Evolutionary conservation across 1,140 invertebrate genomes (phyloP).

Genomic region (Brachionus rubens): DNA sequence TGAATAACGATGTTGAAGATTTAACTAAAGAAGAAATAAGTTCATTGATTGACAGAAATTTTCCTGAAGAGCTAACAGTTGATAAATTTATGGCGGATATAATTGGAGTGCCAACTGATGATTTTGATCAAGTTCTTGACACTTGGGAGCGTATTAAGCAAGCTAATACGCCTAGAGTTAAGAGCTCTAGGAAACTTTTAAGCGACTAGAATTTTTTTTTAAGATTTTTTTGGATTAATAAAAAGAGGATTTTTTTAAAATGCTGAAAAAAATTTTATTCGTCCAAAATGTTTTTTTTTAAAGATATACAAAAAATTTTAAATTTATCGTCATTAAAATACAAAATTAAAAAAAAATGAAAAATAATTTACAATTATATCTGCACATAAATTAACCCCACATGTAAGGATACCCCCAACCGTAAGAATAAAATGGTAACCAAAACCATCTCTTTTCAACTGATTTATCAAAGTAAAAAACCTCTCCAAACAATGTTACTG

Average conservation of each 20-base stretch:
- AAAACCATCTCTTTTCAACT: conserved; percentile 2
- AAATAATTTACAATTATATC: too few relatives aligned
- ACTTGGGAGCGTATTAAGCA: conserved; percentile 30
- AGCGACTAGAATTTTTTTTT: neutral
- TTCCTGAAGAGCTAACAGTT: conserved; percentile 25
- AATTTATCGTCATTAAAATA: neutral
- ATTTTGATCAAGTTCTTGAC: conserved; percentile 39
- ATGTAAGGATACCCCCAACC: neutral
- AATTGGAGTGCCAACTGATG: conserved; percentile 1
- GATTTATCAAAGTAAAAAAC: conserved; percentile 27
- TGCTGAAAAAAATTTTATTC: too few relatives aligned
- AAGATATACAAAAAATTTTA: conserved; percentile 7
- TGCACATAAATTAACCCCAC: neutral
- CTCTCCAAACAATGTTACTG: neutral
- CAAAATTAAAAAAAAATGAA: conserved; percentile 20
- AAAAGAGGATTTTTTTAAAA: too few relatives aligned
- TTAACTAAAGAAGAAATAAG: conserved; percentile 33
- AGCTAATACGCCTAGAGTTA: conserved; percentile 32
- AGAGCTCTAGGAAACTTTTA: neutral
- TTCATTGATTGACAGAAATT: conserved; percentile 27
- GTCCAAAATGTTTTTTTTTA: too few relatives aligned
- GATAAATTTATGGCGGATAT: conserved; percentile 40
- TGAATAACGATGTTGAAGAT: conserved; percentile 52
- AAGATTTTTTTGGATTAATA: too few relatives aligned
- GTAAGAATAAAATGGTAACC: neutral